These are phyloP conservation scores for Hippopotamus amphibius DNA, from an alignment of 2,113 vertebrate genomes.

Conservation along the genomic window DNA sequence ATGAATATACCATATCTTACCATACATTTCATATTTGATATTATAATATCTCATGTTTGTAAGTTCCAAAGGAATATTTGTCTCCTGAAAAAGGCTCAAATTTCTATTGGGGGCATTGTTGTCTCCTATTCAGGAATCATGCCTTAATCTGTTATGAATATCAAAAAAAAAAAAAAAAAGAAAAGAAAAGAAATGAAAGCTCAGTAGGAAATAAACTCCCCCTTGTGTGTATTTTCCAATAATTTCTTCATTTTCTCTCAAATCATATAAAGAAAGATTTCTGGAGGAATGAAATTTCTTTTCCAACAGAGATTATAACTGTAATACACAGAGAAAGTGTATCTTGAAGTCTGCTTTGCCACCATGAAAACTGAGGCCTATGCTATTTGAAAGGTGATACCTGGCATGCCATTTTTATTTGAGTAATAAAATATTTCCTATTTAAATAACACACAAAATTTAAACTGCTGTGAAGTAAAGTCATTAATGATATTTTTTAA, in stretches of 20 bases:
- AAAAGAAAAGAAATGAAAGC: neutral
- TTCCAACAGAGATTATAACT: neutral
- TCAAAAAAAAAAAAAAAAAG: neutral
- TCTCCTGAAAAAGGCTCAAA: neutral
- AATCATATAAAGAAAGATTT: neutral
- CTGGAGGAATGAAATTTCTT: neutral
- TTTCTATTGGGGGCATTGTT: neutral
- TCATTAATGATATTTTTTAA: neutral
- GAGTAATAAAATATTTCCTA: neutral
- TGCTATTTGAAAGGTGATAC: neutral
- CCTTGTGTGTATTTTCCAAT: neutral
- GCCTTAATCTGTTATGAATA: constrained; percentile 3
- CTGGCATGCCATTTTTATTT: neutral
- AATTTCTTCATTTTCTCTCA: neutral
- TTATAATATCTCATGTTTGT: neutral
- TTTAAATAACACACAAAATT: neutral
- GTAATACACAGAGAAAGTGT: neutral
- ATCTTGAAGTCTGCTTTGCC: neutral
- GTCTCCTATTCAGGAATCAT: constrained; percentile 12
- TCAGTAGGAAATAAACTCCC: neutral
- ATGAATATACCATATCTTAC: neutral
- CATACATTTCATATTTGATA: neutral
- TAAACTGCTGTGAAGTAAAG: neutral
- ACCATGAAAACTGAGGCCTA: neutral
- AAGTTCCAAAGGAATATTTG: neutral